phyloP scores from a whole-genome alignment of 2,888 invertebrate species.

The Glaucopsyche alexis region DNA sequence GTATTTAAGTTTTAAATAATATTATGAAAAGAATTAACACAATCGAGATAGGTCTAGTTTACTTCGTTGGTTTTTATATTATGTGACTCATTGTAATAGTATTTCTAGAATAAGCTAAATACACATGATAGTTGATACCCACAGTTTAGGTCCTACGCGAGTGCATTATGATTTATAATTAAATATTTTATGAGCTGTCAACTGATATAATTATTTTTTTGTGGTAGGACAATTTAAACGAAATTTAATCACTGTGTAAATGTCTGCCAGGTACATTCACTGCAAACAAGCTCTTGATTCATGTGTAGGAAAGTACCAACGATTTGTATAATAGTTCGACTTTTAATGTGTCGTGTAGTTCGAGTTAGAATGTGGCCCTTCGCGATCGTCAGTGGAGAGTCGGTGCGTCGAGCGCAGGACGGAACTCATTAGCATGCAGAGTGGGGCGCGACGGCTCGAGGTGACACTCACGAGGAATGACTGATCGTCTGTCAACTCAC shows the following conservation, averaged over 20 bases:
- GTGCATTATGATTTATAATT: too few relatives aligned
- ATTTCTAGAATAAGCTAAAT: too few relatives aligned
- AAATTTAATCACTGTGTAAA: not conserved
- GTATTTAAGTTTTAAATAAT: too few relatives aligned
- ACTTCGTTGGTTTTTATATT: too few relatives aligned
- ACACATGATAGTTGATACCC: too few relatives aligned
- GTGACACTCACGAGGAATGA: conserved; percentile 67
- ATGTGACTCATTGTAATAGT: too few relatives aligned
- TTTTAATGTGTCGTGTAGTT: not conserved
- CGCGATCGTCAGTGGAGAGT: conserved; percentile 31
- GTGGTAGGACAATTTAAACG: too few relatives aligned
- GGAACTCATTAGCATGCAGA: conserved; percentile 65
- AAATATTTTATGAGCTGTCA: too few relatives aligned
- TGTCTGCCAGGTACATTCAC: not conserved
- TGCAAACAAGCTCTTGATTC: not conserved
- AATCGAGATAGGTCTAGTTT: too few relatives aligned
- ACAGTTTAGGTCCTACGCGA: too few relatives aligned
- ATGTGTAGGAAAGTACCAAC: not conserved
- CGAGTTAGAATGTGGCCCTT: conserved; percentile 10
- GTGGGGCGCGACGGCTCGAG: conserved; percentile 44
- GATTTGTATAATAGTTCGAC: not conserved
- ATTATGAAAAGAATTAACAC: too few relatives aligned
- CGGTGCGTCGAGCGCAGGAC: conserved; percentile 45
- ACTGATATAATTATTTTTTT: too few relatives aligned
- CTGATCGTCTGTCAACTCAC: conserved; percentile 71